Evolutionary conservation across 1,140 invertebrate genomes (phyloP), one percentile per base, ranked within the genome.

Genomic region (Drosophila lowei): DNA sequence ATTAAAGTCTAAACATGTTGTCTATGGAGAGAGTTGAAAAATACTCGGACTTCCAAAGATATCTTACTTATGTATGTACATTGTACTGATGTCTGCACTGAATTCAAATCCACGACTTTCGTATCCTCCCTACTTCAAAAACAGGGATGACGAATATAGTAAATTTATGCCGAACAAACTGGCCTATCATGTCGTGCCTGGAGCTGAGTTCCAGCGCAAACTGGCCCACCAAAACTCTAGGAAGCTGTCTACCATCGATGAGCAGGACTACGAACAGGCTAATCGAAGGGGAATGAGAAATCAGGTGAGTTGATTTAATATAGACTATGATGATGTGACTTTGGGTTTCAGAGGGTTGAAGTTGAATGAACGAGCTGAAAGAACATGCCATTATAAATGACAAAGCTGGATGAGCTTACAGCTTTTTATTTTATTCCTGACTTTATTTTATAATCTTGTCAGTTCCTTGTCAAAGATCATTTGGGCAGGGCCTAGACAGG

Each of bases 81-180:
- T 18, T 18, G 18, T 18, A 18, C 18, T 18, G 18, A 18, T 18
- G 2, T 18, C 18, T 18, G 18, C 18, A 18, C 18, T 44, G 3
- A 25, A 16, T 23, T 38, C 3, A 25, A 52, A 65, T 42, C 63
- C 28, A 52, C 6, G 6, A 38, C 38, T 50, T 9, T 59, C 30
- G 21, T 1, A 30, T 58, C 63, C 46, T 25, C 13, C 25, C 13
- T 38, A 46, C 16, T 25, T 18, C 7, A 49, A 43, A 25, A 53
- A 30, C 30, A 90, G 89, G 48, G 89, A 90, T 59, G 89, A 90
- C 21, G 89, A 90, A 38, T 89, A 90, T 15, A 77, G 77, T 23
- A 89, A 80, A 46, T 79, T 90, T 58, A 80, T 89, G 71, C 80
- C 89, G 21, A 67, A 88, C 16, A 73, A 65, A 55, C 54, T 64